These are phyloP conservation scores for Struthidea cinerea DNA, from an alignment of 2,113 vertebrate species.

Conservation along the genomic window DNA sequence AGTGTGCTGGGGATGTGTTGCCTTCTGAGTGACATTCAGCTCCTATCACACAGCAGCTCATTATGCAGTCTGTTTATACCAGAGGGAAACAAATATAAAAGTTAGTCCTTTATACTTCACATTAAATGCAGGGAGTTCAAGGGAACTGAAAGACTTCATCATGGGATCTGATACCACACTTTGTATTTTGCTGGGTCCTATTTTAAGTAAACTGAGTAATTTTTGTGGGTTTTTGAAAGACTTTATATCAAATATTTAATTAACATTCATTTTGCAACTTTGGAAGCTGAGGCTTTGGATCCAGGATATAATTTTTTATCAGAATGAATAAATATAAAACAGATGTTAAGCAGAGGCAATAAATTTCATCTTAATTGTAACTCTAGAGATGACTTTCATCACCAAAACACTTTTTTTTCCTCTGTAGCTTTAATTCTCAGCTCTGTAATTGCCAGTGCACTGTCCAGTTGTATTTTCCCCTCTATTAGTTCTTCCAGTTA, in stretches of 20 bases:
- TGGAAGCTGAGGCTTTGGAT: not conserved
- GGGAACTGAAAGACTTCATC: not conserved
- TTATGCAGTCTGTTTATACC: not conserved
- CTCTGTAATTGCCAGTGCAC: not conserved
- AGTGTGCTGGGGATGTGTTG: not conserved
- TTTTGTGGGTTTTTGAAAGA: not conserved
- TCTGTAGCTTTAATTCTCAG: not conserved
- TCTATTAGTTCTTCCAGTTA: not conserved
- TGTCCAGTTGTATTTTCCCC: not conserved
- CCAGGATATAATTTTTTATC: constrained; percentile 24
- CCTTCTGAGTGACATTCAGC: constrained; percentile 37
- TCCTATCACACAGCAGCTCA: not conserved
- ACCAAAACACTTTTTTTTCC: not conserved
- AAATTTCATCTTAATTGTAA: constrained; percentile 22
- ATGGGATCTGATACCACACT: not conserved
- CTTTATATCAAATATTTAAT: constrained; percentile 4
- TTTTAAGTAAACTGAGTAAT: not conserved
- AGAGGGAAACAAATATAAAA: constrained; percentile 12
- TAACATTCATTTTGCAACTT: not conserved
- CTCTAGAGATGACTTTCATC: not conserved
- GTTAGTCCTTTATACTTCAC: not conserved
- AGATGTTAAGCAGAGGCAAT: constrained; percentile 11
- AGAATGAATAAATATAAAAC: constrained; percentile 17
- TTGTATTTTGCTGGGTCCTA: not conserved
- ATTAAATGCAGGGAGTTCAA: not conserved